These are phyloP conservation scores for Apotomis betuletana DNA, from an alignment of 2,888 invertebrate species.

Conservation along the genomic window DNA sequence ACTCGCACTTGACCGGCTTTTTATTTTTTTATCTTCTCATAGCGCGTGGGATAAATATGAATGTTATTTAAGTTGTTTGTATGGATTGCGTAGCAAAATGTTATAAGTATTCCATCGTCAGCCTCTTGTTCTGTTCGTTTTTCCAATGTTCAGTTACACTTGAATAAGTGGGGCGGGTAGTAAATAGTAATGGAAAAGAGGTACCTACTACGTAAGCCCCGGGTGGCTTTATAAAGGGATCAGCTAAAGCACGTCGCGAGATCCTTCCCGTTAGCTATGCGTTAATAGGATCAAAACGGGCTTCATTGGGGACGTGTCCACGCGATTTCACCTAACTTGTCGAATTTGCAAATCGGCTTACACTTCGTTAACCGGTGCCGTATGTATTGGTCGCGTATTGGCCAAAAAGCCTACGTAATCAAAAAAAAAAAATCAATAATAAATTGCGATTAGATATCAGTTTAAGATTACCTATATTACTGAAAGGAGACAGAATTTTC, in stretches of 20 bases:
- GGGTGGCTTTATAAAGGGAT: slow-evolving; percentile 63
- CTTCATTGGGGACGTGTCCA: slow-evolving; percentile 78
- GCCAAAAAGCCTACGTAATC: slow-evolving; percentile 6
- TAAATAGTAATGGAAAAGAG: slow-evolving; percentile 44
- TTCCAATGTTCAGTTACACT: not conserved
- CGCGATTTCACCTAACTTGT: slow-evolving; percentile 81
- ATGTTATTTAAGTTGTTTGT: not conserved
- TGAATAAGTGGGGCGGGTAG: slow-evolving; percentile 1
- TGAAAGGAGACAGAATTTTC: no score
- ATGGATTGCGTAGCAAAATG: not conserved
- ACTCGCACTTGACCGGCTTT: no score
- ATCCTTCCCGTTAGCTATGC: slow-evolving; percentile 77
- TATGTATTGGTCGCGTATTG: slow-evolving; percentile 44
- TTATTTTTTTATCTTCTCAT: no score
- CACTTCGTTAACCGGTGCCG: slow-evolving; percentile 74
- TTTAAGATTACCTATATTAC: no score
- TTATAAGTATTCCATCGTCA: not conserved
- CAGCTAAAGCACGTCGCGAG: slow-evolving; percentile 69
- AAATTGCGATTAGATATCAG: no score
- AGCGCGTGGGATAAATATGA: no score
- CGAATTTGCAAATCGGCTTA: slow-evolving; percentile 82
- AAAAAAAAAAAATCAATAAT: no score
- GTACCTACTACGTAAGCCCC: slow-evolving; percentile 46
- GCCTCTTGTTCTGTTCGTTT: not conserved
- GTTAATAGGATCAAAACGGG: slow-evolving; percentile 83